Evolutionary conservation across 2,113 vertebrate species (phyloP), one percentile per base, ranked within the genome.

Genomic region (Triplophysa tibetana): DNA sequence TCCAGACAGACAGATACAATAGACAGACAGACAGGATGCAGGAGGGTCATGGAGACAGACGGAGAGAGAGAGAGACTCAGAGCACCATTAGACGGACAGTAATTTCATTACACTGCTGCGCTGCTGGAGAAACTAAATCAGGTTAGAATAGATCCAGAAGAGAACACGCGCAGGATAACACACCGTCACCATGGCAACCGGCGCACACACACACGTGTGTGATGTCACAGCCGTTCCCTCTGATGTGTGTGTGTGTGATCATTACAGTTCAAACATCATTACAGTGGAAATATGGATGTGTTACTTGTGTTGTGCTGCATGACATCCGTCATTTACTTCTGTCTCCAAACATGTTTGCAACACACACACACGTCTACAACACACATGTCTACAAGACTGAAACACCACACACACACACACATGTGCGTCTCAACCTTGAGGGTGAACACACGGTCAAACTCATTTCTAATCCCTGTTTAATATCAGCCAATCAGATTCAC

Each of bases 121-220:
- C 94, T 33, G 95, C 95, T 91, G 93, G 95, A 95, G 94, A 93
- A 89, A 92, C 91, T 88, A 98, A 99, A 99, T 98, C 94, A 94
- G 93, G 96, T 99, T 98, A 98, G 96, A 94, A 99, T 98, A 95
- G 97, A 99, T 99, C 92, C 94, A 92, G 82, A 82, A 86, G 82
- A 84, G 87, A 86, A 81, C 72, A 79, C 78, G 72, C 48, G 79
- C 76, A 81, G 38, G 83, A 85, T 82, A 82, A 87, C 86, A 77
- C 86, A 67, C 70, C 81, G 90, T 93, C 89, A 86, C 91, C 90
- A 89, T 84, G 88, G 89, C 89, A 93, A 93, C 92, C 86, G 13
- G 81, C 21, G 43, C 16, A 19, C 48, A 29, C n/a, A 54, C 17
- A 61, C 3, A 70, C 26, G 66, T 58, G 70, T 64, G 68, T 72